Base-by-base conservation (phyloP, 2,888 invertebrate genomes). In the Cheilosia vulpina region DNA sequence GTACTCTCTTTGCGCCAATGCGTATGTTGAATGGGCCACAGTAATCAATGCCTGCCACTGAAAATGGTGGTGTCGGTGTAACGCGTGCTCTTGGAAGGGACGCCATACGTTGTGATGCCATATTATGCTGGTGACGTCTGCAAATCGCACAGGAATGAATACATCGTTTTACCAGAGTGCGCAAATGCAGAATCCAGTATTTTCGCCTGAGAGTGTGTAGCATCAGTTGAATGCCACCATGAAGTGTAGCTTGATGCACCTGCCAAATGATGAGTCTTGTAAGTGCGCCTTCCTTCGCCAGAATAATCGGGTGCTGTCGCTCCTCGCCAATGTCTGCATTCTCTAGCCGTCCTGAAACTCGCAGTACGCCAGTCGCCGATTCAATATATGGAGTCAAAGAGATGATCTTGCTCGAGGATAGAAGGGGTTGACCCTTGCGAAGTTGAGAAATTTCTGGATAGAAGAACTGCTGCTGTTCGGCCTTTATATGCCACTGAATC, bases 281-380 rank as follows among this genome's bases (percentile, higher is more conserved):
- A 3, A 66, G 24, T 7, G 41, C 41, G 66, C 66, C 41, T 53
- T 52, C 50, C 19, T 24, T 63, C 24, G 50, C 21, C 27, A 50
- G 17, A 34, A 50, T 50, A 2, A 50, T 47, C 4, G 63, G 47
- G 19, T 50, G 31, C 13, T n/a, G 63, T 34, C 11, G 45, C 1
- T 47, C 31, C 2, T 60, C 43, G 21, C 43, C n/a, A 21, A 60
- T 24, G 21, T 21, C 21, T 0, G 60, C 60, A 24, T 60, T 41
- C 1, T 60, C 43, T 15, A 60, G 7, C 21, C 60, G 21, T 2
- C 60, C 43, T 24, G 60, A 41, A 17, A 50, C 63, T 15, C 50
- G 27, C 2, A 65, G 6, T 31, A 65, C 4, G 15, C 50, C 50
- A 34, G 31, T 65, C 34, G 47, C 21, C 13, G 17, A 17, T 19